Evolutionary conservation across 64 coral and sea anemone genomes (phyloP).

Genomic region (Montipora efflorescens): DNA sequence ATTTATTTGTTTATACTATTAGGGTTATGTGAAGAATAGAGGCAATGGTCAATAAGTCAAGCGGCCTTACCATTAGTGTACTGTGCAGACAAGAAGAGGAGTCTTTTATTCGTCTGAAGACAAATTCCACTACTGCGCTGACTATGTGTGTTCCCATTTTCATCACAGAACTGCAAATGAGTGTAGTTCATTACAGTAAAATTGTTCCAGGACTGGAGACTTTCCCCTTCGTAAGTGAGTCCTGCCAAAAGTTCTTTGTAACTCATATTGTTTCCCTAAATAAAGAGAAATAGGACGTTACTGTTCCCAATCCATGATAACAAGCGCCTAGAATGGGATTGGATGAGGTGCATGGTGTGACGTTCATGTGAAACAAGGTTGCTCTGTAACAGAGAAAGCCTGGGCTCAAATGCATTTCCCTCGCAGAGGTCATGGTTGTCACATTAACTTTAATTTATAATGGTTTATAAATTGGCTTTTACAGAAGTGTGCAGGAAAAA

Average conservation of each 20-base stretch:
- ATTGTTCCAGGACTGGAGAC: conserved; percentile 52
- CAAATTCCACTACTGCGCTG: conserved; percentile 70
- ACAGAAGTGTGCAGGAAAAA: too few relatives aligned
- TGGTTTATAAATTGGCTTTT: too few relatives aligned
- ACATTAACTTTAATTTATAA: too few relatives aligned
- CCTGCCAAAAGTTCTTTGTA: conserved; percentile 77
- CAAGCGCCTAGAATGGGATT: background rate
- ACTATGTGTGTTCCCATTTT: background rate
- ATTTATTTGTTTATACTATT: too few relatives aligned
- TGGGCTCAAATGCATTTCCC: too few relatives aligned
- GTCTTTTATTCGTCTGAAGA: conserved; percentile 75
- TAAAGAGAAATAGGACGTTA: background rate
- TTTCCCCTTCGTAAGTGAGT: conserved; percentile 79
- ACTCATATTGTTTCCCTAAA: conserved; percentile 52
- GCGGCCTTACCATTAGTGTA: conserved; percentile 19
- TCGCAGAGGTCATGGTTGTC: too few relatives aligned
- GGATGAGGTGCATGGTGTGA: too few relatives aligned
- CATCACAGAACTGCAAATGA: background rate
- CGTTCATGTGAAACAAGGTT: too few relatives aligned
- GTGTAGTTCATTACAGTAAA: conserved; percentile 43
- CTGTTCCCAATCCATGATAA: background rate
- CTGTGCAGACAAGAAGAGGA: conserved; percentile 86
- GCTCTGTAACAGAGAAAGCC: too few relatives aligned
- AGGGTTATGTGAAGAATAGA: too few relatives aligned
- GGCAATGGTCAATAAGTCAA: too few relatives aligned